These are phyloP conservation scores for Cephus rjabovi DNA, from an alignment of 2,888 invertebrate genomes.

Conservation along the genomic window DNA sequence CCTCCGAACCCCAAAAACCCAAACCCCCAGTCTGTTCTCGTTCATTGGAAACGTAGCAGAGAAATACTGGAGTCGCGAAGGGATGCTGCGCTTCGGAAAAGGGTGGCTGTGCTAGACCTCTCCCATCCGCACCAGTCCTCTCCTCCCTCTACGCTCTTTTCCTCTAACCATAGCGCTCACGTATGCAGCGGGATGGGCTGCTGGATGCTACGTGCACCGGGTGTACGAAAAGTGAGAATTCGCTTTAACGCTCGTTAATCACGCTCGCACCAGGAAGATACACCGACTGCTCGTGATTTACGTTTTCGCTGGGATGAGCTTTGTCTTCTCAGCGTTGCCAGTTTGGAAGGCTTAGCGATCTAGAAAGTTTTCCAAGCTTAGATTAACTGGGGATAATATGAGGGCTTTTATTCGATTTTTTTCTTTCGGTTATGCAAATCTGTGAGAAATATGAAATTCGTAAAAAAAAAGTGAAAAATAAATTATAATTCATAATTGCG, in stretches of 20 bases:
- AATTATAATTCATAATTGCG: not conserved
- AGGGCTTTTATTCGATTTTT: not conserved
- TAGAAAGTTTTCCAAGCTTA: not conserved
- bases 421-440: no score
- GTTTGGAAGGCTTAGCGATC: not conserved
- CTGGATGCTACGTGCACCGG: constrained; percentile 36
- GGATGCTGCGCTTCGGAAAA: not conserved
- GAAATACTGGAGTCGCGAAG: not conserved
- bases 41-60: not conserved
- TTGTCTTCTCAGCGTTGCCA: not conserved
- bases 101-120: not conserved
- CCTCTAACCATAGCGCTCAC: constrained; percentile 19
- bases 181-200: constrained; percentile 25
- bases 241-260: constrained; percentile 46
- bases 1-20: not conserved
- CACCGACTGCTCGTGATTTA: constrained; percentile 1
- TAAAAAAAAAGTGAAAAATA: not conserved
- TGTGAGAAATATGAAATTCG: no score
- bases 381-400: not conserved
- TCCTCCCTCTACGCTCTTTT: not conserved
- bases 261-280: constrained; percentile 27
- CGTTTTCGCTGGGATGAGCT: not conserved
- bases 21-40: not conserved
- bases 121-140: not conserved
- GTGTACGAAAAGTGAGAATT: constrained; percentile 45